Evolutionary conservation across 2,888 invertebrate species (phyloP), one percentile per base, ranked within the genome.

Genomic region (Nemotelus nigrinus): DNA sequence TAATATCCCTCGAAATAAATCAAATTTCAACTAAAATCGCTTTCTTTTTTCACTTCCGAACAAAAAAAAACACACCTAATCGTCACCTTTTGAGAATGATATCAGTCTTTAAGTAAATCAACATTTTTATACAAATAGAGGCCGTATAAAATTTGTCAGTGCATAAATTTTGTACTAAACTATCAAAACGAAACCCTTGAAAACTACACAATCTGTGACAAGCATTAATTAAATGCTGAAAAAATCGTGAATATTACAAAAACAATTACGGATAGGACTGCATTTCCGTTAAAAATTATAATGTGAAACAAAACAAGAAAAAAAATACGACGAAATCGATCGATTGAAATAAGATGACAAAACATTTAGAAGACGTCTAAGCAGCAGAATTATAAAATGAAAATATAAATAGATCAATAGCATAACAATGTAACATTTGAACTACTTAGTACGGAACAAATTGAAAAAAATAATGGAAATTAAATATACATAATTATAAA

Each of bases 401-500:
- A 65, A 39, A 65, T n/a, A 65, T 65, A 65, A 57, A 65, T 65
- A 65, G 65, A 65, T 65, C 65, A 65, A 65, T 65, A 65, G 47
- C 65, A 47, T 47, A 65, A 65, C 65, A 45, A 65, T 65, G 65
- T 65, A 47, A 65, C 47, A 65, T 65, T 65, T 65, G 65, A 65
- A 71, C 41, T 43, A 71, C 55, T 55, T 71, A 71, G 55, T 55
- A 57, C 55, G 71, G 57, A 71, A 71, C 44, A 71, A 71, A 53
- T 65, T 65, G 65, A 71, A 10, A 71, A 71, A 74, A 74, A 60
- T 74, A 74, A 74, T 50, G 55, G 41, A 58, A 5, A 55, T 7
- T 3, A 72, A 57, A 55, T 58, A 58, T 72, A 74, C 48, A 74
- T 74, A 74, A 60, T 47, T 74, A 63, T 74, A 60, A 63, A 58